Conservation (phyloP, 2,888 invertebrate genomes). For the Rugalucina vietnamica region DNA sequence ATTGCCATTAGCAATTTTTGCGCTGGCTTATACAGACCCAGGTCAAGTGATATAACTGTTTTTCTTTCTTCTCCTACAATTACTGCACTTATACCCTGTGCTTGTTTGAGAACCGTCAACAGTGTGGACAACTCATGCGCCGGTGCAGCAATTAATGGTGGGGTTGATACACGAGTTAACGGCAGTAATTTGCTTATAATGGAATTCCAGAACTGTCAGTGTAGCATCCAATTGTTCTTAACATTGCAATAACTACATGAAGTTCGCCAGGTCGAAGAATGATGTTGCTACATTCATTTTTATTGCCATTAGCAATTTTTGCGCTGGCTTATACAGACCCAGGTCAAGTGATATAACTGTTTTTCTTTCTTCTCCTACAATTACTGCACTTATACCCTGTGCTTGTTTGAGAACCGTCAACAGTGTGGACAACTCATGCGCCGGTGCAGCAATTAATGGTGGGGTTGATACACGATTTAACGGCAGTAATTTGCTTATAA, state of each 20-base stretch:
- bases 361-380: too few species aligned
- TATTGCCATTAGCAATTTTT: too few species aligned
- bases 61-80: background rate
- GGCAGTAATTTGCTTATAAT: background rate
- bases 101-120: constrained; percentile 7
- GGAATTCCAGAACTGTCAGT: too few species aligned
- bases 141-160: constrained; percentile 13
- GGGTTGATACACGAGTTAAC: background rate
- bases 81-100: background rate
- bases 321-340: too few species aligned
- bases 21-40: too few species aligned
- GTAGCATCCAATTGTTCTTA: too few species aligned
- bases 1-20: too few species aligned
- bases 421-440: constrained; percentile 15
- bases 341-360: too few species aligned
- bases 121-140: constrained; percentile 17
- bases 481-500: background rate
- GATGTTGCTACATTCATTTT: too few species aligned
- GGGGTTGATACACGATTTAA: background rate
- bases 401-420: constrained; percentile 11
- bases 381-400: background rate
- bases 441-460: constrained; percentile 14
- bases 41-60: too few species aligned
- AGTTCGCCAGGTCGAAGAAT: too few species aligned
- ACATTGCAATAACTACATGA: too few species aligned